Base-by-base conservation (phyloP, 92 coral and sea anemone genomes). In the Heteractis magnifica region DNA sequence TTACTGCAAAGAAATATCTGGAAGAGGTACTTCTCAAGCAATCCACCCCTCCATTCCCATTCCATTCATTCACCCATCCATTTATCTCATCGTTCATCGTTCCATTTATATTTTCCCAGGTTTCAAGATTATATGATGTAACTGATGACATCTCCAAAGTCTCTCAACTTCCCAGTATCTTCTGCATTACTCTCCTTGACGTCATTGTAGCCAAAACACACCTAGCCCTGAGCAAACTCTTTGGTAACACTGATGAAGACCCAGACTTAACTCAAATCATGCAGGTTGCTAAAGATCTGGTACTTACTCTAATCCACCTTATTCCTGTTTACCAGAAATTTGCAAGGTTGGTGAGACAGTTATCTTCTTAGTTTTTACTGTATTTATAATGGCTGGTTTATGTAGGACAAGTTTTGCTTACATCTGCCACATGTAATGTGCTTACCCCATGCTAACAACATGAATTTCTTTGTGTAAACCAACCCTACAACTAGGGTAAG, bases 261-360 rank as follows among this genome's bases (percentile, higher is more conserved):
- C 94, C 94, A 10, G 92, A 90, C 80, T 82, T 94, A 15, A 91
- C 92, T 3, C 89, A 87, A 34, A 87, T 94, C 78, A 88, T 87
- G 86, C 90, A 91, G 76, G 86, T 89, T 65, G 97, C 90, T 51
- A 92, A 77, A 75, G 94, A 94, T 16, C 86, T 97, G 56, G 81
- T 97, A 4, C 93, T 95, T 16, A 81, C 83, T 11, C 83, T 92
- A 16, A 62, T 94, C 68, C 88, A 92, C 26, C 86, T 94, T 70
- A 89, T 97, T 82, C 91, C 93, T 23, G 58, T 89, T 48, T 97
- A 90, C 85, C 99, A 97, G 87, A 93, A 82, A 71, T 94, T 90
- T 92, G 89, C 93, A 77, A 93, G 97, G 99, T 97, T 79, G 56
- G 84, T 20, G 19, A 3, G 3, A 34, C 44, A 26, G 34, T 2